Evolutionary conservation across 2,888 invertebrate species (phyloP), one percentile per base, ranked within the genome.

Genomic region (Gortyna flavago): DNA sequence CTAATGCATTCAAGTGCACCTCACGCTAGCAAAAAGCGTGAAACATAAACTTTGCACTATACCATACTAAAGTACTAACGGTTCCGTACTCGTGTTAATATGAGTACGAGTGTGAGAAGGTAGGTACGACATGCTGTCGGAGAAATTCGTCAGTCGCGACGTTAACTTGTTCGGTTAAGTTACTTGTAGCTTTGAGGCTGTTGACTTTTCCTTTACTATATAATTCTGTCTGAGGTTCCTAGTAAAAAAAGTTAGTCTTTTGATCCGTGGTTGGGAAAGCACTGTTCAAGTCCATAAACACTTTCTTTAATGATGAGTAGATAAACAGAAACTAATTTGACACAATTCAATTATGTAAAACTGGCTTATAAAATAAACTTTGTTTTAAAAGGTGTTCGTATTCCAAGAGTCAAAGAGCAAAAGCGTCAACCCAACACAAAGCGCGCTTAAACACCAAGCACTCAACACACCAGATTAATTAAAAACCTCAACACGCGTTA

Each of bases 1-100:
- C 82, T 86, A 87, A 89, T 89, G 89, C 89, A 89, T 89, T 85
- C 89, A 88, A 87, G 88, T 88, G 86, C 87, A 84, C 82, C 81
- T 86, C 69, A 75, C 77, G 69, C 75, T 59, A 66, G 84, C 85
- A 89, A 88, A 87, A 89, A 87, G 80, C 85, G 81, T 77, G 32
- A 78, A 78, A 81, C 75, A 77, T 77, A 81, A 88, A 88, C 81
- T 87, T 84, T 88, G 79, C 85, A 82, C 84, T 88, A 83, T 77
- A 71, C 65, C 64, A 65, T 72, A 73, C 70, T 78, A 66, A 48
- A 57, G 48, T 38, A 62, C 38, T 61, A 64, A 85, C 35, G 84
- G 88, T 85, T 85, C 82, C 79, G 89, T 83, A 85, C 81, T 81
- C 62, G 41, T 71, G 79, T 80, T 79, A 79, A 81, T 80, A 71